Evolutionary conservation across 2,888 invertebrate species (phyloP).

Genomic region (Sinodicranocentrus sp.): DNA sequence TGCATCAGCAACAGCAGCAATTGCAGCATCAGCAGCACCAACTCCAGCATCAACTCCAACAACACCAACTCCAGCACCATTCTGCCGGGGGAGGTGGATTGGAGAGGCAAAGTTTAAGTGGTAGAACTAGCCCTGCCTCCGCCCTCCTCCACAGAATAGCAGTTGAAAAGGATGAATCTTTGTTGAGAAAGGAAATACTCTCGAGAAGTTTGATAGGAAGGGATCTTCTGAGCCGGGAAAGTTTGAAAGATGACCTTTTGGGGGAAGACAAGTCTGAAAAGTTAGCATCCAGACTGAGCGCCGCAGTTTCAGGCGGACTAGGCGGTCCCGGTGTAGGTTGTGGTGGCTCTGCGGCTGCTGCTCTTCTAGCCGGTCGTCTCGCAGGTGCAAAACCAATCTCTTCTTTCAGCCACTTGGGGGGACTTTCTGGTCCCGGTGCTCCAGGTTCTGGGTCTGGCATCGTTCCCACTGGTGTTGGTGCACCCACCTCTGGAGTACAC

Average conservation of each 20-base stretch:
- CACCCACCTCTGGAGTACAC: constrained; percentile 79
- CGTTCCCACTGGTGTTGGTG: background rate
- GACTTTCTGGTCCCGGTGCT: constrained; percentile 32
- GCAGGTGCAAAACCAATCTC: constrained; percentile 78
- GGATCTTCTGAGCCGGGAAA: constrained; percentile 73
- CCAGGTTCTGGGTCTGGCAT: background rate
- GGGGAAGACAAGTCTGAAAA: constrained; percentile 74
- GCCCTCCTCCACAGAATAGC: constrained; percentile 74
- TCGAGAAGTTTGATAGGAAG: constrained; percentile 74
- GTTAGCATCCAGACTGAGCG: constrained; percentile 68
- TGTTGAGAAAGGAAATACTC: constrained; percentile 75
- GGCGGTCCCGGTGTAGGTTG: constrained; percentile 43
- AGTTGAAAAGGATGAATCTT: constrained; percentile 72
- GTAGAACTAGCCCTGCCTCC: constrained; percentile 74
- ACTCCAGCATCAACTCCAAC: too few species aligned
- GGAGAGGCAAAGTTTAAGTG: constrained; percentile 52
- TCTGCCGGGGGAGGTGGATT: constrained; percentile 16
- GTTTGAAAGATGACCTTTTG: constrained; percentile 73
- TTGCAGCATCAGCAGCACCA: constrained; percentile 28
- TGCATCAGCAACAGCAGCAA: constrained; percentile 26
- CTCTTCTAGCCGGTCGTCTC: constrained; percentile 57
- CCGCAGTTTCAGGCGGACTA: constrained; percentile 48
- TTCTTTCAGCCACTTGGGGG: constrained; percentile 32
- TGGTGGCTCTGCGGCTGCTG: constrained; percentile 56
- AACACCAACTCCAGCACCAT: constrained; percentile 25